phyloP scores from a whole-genome alignment of 1,140 invertebrate genomes.

The Zaprionus taronus region DNA sequence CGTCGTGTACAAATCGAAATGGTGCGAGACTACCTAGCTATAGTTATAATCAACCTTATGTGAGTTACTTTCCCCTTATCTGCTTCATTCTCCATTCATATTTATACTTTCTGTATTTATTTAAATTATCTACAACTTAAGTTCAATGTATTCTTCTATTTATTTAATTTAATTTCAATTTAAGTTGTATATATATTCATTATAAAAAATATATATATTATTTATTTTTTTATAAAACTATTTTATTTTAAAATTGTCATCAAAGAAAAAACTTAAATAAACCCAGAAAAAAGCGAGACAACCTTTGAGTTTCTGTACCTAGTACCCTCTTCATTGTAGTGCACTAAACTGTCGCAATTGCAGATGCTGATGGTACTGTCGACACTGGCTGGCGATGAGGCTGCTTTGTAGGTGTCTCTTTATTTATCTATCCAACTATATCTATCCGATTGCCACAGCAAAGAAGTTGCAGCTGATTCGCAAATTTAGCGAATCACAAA shows the following conservation, averaged over 20 bases:
- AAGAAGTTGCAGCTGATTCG: constrained; percentile 44
- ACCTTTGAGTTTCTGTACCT: neutral
- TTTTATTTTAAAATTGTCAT: neutral
- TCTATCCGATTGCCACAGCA: constrained; percentile 22
- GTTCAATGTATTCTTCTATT: constrained; percentile 33
- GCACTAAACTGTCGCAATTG: constrained; percentile 10
- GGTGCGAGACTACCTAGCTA: constrained; percentile 50
- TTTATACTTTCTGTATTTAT: constrained; percentile 33
- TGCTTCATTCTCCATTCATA: constrained; percentile 2
- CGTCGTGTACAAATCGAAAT: constrained; percentile 64
- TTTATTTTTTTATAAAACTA: neutral
- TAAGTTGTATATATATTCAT: constrained; percentile 31
- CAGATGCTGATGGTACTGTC: constrained; percentile 37
- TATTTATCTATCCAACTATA: constrained; percentile 37
- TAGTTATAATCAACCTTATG: neutral
- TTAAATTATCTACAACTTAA: constrained; percentile 48
- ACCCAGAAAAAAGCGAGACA: neutral
- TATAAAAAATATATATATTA: neutral
- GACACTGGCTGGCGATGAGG: constrained; percentile 19
- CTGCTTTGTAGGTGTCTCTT: constrained; percentile 45
- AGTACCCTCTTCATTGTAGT: neutral
- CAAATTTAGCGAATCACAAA: constrained; percentile 50
- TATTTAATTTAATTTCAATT: constrained; percentile 45
- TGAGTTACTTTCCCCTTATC: neutral
- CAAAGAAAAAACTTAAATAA: neutral